Conservation (phyloP, 2,797 vertebrate genomes). For the Triplophysa bombifrons region DNA sequence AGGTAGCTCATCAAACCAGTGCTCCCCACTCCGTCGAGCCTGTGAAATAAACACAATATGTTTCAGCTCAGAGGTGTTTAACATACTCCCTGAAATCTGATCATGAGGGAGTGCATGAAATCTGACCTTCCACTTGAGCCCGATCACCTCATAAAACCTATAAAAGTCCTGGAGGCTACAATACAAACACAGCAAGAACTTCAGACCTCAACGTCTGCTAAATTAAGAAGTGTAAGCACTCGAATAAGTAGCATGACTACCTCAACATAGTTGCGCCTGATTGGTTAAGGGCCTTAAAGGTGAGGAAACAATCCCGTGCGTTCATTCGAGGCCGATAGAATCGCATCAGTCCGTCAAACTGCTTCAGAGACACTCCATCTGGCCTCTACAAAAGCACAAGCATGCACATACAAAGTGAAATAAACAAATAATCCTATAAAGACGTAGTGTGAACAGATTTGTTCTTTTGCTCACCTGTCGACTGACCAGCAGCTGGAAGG, state of each 20-base stretch:
- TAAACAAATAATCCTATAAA: constrained; percentile 22
- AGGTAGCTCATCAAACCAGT: constrained; percentile 97
- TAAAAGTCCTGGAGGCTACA: constrained; percentile 92
- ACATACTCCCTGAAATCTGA: constrained; percentile 12
- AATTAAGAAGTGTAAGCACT: background rate
- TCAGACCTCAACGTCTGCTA: background rate
- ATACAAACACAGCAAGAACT: constrained; percentile 16
- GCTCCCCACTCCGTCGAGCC: constrained; percentile 88
- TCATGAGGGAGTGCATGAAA: constrained; percentile 15
- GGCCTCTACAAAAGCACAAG: constrained; percentile 79
- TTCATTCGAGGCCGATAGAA: constrained; percentile 93
- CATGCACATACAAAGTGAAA: constrained; percentile 6
- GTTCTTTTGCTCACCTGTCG: constrained; percentile 78
- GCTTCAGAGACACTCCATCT: constrained; percentile 86
- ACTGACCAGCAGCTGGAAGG: constrained; percentile 88
- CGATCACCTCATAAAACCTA: constrained; percentile 93
- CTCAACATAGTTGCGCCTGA: constrained; percentile 84
- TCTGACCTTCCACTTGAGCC: constrained; percentile 95
- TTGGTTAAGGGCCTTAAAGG: constrained; percentile 92
- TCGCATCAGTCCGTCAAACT: constrained; percentile 94
- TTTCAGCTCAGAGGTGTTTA: background rate
- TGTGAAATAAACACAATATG: constrained; percentile 60
- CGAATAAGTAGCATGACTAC: constrained; percentile 63
- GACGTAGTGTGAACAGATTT: background rate
- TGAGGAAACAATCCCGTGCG: constrained; percentile 89